phyloP scores from a whole-genome alignment of 2,888 invertebrate genomes.

The Timandra comae region DNA sequence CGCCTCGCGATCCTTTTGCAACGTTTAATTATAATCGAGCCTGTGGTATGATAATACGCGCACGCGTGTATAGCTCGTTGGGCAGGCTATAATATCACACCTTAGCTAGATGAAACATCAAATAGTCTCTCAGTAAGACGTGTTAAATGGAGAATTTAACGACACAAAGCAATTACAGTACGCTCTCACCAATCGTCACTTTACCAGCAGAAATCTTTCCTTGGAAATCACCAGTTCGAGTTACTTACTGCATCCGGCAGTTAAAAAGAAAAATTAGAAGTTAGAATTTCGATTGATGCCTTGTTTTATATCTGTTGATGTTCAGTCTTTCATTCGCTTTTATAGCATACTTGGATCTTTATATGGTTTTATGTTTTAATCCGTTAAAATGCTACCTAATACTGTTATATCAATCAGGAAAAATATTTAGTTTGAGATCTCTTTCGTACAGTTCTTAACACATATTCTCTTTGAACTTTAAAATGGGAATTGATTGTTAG shows the following conservation, averaged over 20 bases:
- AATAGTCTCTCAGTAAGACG: conserved; percentile 26
- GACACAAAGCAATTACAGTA: conserved; percentile 34
- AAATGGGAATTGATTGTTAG: too few species aligned
- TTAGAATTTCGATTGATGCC: conserved; percentile 11
- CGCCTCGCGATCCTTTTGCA: conserved; percentile 29
- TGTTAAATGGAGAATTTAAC: conserved; percentile 36
- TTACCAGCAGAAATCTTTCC: conserved; percentile 27
- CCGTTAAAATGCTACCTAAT: not conserved
- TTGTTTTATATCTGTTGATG: conserved; percentile 8
- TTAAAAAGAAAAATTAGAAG: conserved; percentile 33
- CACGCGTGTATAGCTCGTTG: conserved; percentile 13
- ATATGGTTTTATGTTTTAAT: not conserved
- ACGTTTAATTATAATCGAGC: conserved; percentile 31
- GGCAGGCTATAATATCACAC: too few species aligned
- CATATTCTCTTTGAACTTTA: too few species aligned
- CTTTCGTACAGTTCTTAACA: too few species aligned
- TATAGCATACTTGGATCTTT: not conserved
- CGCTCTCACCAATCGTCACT: conserved; percentile 25
- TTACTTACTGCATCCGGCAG: conserved; percentile 36
- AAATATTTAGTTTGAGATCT: too few species aligned
- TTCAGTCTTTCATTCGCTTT: too few species aligned
- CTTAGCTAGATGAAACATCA: conserved; percentile 31
- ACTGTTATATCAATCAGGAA: too few species aligned
- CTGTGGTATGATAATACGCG: conserved; percentile 24
- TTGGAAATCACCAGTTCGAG: conserved; percentile 29